These are phyloP conservation scores for Eolophus roseicapilla DNA, from an alignment of 2,113 vertebrate species.

Conservation along the genomic window DNA sequence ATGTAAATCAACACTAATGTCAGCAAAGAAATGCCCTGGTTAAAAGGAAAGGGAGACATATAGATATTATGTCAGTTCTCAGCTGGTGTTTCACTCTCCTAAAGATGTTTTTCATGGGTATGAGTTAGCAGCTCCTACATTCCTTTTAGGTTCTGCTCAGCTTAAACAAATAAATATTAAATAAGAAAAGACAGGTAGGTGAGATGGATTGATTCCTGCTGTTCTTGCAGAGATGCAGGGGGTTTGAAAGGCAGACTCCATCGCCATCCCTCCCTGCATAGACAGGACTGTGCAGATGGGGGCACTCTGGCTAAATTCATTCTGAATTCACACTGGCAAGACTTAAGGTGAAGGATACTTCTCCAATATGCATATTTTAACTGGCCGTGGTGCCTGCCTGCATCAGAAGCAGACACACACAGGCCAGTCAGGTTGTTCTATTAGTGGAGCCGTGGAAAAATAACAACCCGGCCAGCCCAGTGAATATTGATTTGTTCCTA, in stretches of 20 bases:
- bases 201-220: background rate
- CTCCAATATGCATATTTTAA: background rate
- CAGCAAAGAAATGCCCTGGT: background rate
- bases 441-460: background rate
- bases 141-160: background rate
- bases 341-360: background rate
- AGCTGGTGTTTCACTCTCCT: background rate
- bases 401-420: background rate
- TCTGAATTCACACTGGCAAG: background rate
- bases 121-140: background rate
- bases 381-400: background rate
- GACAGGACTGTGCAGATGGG: background rate
- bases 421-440: background rate
- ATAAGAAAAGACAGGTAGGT: background rate
- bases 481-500: constrained; percentile 10
- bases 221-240: background rate
- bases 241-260: background rate
- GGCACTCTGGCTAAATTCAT: background rate
- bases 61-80: background rate
- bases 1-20: background rate
- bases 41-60: background rate
- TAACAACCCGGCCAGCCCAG: background rate
- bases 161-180: background rate
- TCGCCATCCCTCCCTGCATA: background rate
- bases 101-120: background rate